Evolutionary conservation across 1,140 invertebrate species (phyloP).

Genomic region (Rhagoletis pomonella): DNA sequence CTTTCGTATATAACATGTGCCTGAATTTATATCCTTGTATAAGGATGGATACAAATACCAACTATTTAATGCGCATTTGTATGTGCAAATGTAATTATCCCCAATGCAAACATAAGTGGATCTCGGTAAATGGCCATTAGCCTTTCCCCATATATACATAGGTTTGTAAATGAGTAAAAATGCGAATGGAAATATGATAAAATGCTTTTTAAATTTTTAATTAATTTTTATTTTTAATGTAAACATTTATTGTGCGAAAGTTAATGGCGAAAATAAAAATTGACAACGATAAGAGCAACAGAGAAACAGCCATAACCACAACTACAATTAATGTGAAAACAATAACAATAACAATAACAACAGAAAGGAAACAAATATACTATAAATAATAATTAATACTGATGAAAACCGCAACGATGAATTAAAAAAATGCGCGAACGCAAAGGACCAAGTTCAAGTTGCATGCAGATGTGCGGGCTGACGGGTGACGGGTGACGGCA

Average conservation of each 20-base stretch:
- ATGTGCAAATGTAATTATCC: not conserved
- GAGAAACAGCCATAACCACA: not conserved
- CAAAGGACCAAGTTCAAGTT: not conserved
- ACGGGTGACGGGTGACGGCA: not conserved
- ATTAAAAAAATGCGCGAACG: constrained; percentile 25
- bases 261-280: constrained; percentile 52
- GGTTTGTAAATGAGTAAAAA: not conserved
- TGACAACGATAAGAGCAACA: constrained; percentile 56
- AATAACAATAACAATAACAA: not conserved
- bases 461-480: not conserved
- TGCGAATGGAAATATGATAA: constrained; percentile 47
- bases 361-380: constrained; percentile 45
- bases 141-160: not conserved
- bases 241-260: constrained; percentile 59
- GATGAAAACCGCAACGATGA: constrained; percentile 53
- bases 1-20: too few species aligned
- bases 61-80: not conserved
- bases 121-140: constrained; percentile 30
- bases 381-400: constrained; percentile 70
- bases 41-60: too few species aligned
- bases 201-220: constrained; percentile 61
- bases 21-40: too few species aligned
- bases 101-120: not conserved
- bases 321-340: not conserved
- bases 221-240: constrained; percentile 62